A percentile compares a stretch with the other conserved stretches of the same genome.
These are phyloP conservation scores for Stegodyphus mimosarum DNA, from an alignment of 1,140 invertebrate genomes.

Conservation along the genomic window DNA sequence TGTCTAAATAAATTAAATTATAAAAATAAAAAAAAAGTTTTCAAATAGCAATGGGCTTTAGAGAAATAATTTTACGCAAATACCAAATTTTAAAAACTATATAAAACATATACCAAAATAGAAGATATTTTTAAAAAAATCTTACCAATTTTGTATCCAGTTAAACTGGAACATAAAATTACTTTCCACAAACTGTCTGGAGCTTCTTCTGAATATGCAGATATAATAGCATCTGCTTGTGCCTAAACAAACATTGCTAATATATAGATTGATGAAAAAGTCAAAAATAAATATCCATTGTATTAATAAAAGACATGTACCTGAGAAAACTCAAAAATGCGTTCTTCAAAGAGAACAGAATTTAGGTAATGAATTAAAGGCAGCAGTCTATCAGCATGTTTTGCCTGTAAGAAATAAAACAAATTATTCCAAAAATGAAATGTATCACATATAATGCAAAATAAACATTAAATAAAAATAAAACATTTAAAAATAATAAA, in stretches of 20 bases:
- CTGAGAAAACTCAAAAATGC: conserved; percentile 8
- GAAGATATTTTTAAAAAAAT: conserved; percentile 47
- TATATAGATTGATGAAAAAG: neutral
- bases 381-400: conserved; percentile 3
- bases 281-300: neutral
- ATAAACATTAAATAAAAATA: no score
- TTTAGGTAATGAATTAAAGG: conserved; percentile 34
- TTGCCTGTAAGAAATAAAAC: conserved; percentile 22
- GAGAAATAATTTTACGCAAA: no score
- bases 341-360: conserved; percentile 33
- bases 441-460: neutral
- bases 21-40: no score
- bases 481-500: no score
- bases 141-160: conserved; percentile 46
- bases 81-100: no score
- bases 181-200: conserved; percentile 57
- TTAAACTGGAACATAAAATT: conserved; percentile 39
- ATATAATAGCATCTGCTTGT: conserved; percentile 49
- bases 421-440: neutral
- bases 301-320: conserved; percentile 9
- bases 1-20: conserved; percentile 32
- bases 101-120: no score
- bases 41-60: no score
- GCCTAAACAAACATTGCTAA: conserved; percentile 26
- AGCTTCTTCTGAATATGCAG: conserved; percentile 55